Base-by-base conservation (phyloP, 2,888 invertebrate genomes). In the Mechanitis messenoides region DNA sequence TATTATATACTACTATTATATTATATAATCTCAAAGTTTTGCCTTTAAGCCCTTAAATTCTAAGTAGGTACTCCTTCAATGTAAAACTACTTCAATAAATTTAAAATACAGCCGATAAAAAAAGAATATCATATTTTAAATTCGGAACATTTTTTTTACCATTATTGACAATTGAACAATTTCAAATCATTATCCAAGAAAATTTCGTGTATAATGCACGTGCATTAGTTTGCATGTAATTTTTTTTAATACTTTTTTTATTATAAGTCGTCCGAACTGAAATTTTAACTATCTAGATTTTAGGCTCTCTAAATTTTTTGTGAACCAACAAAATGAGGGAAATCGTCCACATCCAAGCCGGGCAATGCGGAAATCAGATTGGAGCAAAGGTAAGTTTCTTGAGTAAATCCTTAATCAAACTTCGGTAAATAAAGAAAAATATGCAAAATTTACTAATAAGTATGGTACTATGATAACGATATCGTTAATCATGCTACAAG, bases 341-440 rank as follows among this genome's bases (percentile, higher is more conserved):
- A 88, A 95, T 95, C 77, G 93, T 95, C 68, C 94, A 93, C 76
- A 87, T 95, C 70, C 95, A 95, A 86, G 93, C 92, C 72, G 95
- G 95, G 72, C 93, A 95, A 81, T 95, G 95, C 81, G 95, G 95
- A 68, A 87, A 87, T 72, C 86, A 87, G 71, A 84, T 87, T 58
- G 87, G 87, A 68, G 87, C 84, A 67, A 87, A 87, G 92, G 94
- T 94, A 79, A 85, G 35, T 4, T 38, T 47, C 20, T 12, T 47
- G 3, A 20, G 20, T 20, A 20, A 20, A 20, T 20, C 20, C 20
- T 20, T 20, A 20, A 20, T 20, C 20, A 20, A 20, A 20, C 20
- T 1, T 20, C 20, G 20, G 0, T 20, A 20, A 20, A 20, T 20
- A 20, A 20, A 20, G 20, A 20, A 20, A 20, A 20, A 20, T 20